A percentile compares a stretch with the other conserved stretches of the same genome.
These are phyloP conservation scores for Acanthosepion pharaonis DNA, from an alignment of 2,888 invertebrate species.

Conservation along the genomic window DNA sequence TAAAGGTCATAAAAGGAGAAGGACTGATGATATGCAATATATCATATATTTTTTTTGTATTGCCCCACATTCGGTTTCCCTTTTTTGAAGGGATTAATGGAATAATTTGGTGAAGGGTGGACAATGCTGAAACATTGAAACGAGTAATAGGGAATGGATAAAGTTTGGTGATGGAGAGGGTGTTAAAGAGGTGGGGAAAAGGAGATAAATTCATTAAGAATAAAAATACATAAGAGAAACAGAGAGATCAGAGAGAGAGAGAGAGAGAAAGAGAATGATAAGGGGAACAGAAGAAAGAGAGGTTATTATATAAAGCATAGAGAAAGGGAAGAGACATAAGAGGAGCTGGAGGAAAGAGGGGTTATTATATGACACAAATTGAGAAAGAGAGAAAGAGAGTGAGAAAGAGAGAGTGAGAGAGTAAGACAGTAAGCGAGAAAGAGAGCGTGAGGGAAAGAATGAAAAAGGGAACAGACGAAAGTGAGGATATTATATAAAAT, in stretches of 20 bases:
- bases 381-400: not conserved
- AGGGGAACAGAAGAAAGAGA: not conserved
- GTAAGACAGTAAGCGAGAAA: too few species aligned
- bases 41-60: too few species aligned
- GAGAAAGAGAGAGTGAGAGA: not conserved
- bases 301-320: not conserved
- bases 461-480: too few species aligned
- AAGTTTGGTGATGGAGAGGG: not conserved
- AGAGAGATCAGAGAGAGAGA: too few species aligned
- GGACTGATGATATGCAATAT: not conserved
- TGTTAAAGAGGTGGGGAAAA: not conserved
- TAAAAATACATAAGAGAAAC: too few species aligned
- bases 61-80: not conserved
- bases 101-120: too few species aligned
- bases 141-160: not conserved
- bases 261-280: not conserved
- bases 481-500: too few species aligned
- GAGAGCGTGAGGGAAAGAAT: too few species aligned
- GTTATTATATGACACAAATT: not conserved
- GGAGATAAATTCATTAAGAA: not conserved
- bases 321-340: too few species aligned
- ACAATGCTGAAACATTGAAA: slow-evolving; percentile 2
- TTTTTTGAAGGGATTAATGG: too few species aligned
- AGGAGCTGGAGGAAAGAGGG: not conserved
- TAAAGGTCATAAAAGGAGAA: not conserved